Percentiles rank a stretch among this genome's conserved stretches.
These are phyloP conservation scores for Perognathus longimembris DNA, from an alignment of 2,113 vertebrate species.

Conservation along the genomic window DNA sequence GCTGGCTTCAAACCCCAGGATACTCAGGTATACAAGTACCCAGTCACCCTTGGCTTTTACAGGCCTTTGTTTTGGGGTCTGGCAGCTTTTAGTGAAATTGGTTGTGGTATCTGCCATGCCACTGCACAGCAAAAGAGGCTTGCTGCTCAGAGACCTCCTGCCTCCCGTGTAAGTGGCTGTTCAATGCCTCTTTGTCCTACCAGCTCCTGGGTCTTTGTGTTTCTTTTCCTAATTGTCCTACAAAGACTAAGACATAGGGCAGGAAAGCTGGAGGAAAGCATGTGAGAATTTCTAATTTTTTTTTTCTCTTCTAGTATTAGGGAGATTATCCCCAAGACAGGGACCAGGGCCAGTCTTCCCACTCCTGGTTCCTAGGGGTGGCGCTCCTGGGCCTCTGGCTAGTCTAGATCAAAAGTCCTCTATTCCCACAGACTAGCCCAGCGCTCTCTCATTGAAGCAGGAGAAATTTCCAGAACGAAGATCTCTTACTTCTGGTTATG, in stretches of 20 bases:
- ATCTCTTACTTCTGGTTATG: neutral
- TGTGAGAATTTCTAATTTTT: neutral
- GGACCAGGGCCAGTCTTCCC: neutral
- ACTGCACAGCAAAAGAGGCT: neutral
- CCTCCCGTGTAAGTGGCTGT: neutral
- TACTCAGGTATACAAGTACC: too few relatives aligned
- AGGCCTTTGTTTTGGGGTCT: neutral
- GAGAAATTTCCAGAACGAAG: conserved; percentile 8
- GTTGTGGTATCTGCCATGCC: neutral
- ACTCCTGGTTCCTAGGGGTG: neutral
- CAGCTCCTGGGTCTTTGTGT: neutral
- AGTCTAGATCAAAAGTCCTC: neutral
- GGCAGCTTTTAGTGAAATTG: neutral
- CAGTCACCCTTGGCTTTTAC: too few relatives aligned
- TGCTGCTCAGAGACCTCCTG: neutral
- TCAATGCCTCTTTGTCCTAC: neutral
- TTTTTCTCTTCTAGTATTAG: neutral
- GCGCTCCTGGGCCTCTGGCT: neutral
- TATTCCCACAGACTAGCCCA: neutral
- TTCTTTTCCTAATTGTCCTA: neutral
- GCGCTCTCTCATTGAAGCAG: neutral
- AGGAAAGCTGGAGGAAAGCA: neutral
- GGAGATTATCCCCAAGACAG: neutral
- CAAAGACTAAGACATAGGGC: neutral
- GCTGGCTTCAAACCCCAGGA: too few relatives aligned